Evolutionary conservation across 2,888 invertebrate genomes (phyloP).

Genomic region (Cremastobaeus sp.): DNA sequence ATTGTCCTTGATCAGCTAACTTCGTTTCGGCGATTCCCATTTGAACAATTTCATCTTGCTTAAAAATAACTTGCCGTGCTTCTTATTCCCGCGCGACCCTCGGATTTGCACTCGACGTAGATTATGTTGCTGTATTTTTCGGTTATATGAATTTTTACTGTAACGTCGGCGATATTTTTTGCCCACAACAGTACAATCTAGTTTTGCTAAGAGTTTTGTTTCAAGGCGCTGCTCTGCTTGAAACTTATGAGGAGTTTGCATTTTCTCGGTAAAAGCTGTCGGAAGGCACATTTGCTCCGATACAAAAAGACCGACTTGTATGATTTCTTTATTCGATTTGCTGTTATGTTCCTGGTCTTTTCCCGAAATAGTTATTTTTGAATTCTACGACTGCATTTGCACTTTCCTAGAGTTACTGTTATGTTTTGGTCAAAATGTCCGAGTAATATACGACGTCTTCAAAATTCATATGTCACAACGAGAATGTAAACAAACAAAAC

Average conservation of each 20-base stretch:
- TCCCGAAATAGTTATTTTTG: constrained; percentile 38
- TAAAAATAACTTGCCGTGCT: constrained; percentile 23
- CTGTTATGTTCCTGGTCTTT: constrained; percentile 33
- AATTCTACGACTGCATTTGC: constrained; percentile 34
- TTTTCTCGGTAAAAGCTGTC: constrained; percentile 28
- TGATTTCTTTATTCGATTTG: constrained; percentile 55
- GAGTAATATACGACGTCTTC: too few relatives aligned
- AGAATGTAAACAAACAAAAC: too few relatives aligned
- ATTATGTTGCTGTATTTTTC: constrained; percentile 2
- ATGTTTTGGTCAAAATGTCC: too few relatives aligned
- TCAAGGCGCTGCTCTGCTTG: constrained; percentile 21
- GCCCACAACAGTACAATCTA: constrained; percentile 23
- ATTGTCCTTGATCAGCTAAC: constrained; percentile 5
- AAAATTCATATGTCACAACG: too few relatives aligned
- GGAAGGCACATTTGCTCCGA: constrained; percentile 31
- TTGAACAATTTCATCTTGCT: constrained; percentile 28
- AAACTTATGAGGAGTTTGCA: constrained; percentile 51
- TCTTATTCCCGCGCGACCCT: constrained; percentile 5
- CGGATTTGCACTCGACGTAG: background rate
- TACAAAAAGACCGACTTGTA: constrained; percentile 32
- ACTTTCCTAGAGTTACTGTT: too few relatives aligned
- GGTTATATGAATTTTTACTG: constrained; percentile 29
- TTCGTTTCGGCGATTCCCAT: too few relatives aligned
- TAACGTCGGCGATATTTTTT: constrained; percentile 30
- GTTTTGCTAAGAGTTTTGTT: constrained; percentile 15